Percentiles rank a stretch among this genome's conserved stretches.
phyloP scores from a whole-genome alignment of 2,113 vertebrate species.

The Maccullochella peelii region DNA sequence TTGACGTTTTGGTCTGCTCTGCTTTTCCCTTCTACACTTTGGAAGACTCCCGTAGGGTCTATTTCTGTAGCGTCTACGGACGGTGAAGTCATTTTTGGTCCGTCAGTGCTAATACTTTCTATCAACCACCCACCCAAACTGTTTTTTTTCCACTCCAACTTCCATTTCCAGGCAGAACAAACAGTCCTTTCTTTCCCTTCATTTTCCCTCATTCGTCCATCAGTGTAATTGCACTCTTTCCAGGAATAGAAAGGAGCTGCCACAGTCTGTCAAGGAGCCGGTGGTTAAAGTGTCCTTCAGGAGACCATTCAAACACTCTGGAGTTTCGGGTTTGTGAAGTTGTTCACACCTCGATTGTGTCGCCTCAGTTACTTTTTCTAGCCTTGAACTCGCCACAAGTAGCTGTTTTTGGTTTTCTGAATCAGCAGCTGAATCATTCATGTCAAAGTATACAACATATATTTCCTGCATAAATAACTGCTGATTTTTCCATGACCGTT shows the following conservation, averaged over 20 bases:
- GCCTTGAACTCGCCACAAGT: slow-evolving; percentile 10
- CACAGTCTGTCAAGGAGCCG: slow-evolving; percentile 68
- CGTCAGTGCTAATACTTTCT: slow-evolving; percentile 47
- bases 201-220: slow-evolving; percentile 71
- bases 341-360: slow-evolving; percentile 45
- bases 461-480: background rate
- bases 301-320: slow-evolving; percentile 41
- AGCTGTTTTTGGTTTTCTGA: background rate
- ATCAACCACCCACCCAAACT: slow-evolving; percentile 47
- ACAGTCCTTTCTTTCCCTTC: slow-evolving; percentile 69
- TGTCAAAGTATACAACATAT: background rate
- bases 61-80: slow-evolving; percentile 36
- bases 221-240: slow-evolving; percentile 78
- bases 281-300: slow-evolving; percentile 74
- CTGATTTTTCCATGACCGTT: background rate
- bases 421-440: slow-evolving; percentile 26
- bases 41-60: slow-evolving; percentile 15
- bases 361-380: slow-evolving; percentile 7
- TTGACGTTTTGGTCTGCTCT: slow-evolving; percentile 30
- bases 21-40: slow-evolving; percentile 25
- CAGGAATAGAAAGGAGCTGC: slow-evolving; percentile 79
- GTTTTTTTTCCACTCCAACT: slow-evolving; percentile 41
- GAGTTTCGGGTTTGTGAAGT: slow-evolving; percentile 26
- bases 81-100: slow-evolving; percentile 52
- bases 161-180: slow-evolving; percentile 73